Conservation (phyloP, 2,888 invertebrate genomes). For the Selenia dentaria region DNA sequence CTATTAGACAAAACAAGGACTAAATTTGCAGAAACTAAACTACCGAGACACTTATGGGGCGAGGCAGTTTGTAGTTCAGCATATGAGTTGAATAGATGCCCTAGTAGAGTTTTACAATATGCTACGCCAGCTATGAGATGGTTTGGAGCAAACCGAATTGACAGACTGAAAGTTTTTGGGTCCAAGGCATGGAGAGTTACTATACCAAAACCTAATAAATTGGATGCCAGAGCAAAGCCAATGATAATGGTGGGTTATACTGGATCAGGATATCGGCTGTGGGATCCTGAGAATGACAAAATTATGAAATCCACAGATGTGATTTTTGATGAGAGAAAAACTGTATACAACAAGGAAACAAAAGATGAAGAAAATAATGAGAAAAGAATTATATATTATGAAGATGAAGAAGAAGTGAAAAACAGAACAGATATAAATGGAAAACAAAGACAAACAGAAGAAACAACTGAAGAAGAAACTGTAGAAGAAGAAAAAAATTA, state of each 20-base stretch:
- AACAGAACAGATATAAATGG: neutral
- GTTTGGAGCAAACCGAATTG: too few species aligned
- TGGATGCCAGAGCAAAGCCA: neutral
- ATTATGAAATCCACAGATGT: neutral
- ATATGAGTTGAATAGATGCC: too few species aligned
- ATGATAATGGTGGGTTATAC: neutral
- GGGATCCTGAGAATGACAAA: neutral
- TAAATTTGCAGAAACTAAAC: too few species aligned
- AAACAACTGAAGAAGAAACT: neutral
- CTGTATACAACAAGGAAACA: neutral
- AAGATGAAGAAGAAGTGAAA: neutral
- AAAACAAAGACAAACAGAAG: neutral
- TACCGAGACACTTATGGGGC: too few species aligned
- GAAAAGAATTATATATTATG: neutral
- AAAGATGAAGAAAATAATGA: neutral
- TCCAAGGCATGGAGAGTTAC: neutral
- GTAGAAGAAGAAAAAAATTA: neutral
- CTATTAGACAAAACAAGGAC: too few species aligned
- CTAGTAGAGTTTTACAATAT: too few species aligned
- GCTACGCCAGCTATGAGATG: too few species aligned
- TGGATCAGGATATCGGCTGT: neutral
- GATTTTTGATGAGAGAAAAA: neutral
- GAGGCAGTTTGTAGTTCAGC: too few species aligned
- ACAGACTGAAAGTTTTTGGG: too few species aligned
- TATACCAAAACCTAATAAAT: neutral